Base-by-base conservation (phyloP, 2,113 vertebrate genomes). In the Speoplatyrhinus poulsoni region DNA sequence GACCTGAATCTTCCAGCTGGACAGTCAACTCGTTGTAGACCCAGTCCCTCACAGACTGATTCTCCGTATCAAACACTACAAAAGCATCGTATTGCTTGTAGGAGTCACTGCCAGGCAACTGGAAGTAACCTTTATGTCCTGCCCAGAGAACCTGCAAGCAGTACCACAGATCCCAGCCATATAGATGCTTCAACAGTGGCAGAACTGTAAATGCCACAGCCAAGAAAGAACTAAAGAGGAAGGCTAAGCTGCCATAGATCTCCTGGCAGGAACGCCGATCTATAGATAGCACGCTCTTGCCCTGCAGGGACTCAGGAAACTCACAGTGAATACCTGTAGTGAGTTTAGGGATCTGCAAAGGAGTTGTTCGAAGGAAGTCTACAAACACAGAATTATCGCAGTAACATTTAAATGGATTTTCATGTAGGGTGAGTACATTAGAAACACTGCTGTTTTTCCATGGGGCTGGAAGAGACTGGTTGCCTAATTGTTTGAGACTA, bases 151-250 rank as follows among this genome's bases (percentile, higher is more conserved):
- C 78, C 62, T 96, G 88, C 49, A 93, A 78, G 76, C 90, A 87
- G 69, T 96, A 96, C 95, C 95, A 96, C 55, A 95, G 75, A 73
- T 95, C 93, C 95, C 95, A 96, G 69, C 94, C 94, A 3, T 93
- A 96, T 4, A 95, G 89, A 32, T 94, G 93, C 61, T 93, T 92
- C 56, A 96, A 76, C 33, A 93, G 60, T 2, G 94, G 92, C 17
- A 93, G 48, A 6, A 68, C 55, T 16, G 91, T 91, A 19, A 88
- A 83, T 3, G 67, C 48, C 1, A 89, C 46, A 49, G 87, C 78
- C 0, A 85, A 53, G 61, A 94, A 69, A 0, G 74, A 89, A 2
- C 91, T 74, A 48, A 85, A 36, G 0, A 95, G 67, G 33, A 91
- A 95, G 19, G 83, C 78, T 13, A 91, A 52, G 57, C 91, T 82